Conservation (phyloP, 2,888 invertebrate species). For the Lysandra bellargus region DNA sequence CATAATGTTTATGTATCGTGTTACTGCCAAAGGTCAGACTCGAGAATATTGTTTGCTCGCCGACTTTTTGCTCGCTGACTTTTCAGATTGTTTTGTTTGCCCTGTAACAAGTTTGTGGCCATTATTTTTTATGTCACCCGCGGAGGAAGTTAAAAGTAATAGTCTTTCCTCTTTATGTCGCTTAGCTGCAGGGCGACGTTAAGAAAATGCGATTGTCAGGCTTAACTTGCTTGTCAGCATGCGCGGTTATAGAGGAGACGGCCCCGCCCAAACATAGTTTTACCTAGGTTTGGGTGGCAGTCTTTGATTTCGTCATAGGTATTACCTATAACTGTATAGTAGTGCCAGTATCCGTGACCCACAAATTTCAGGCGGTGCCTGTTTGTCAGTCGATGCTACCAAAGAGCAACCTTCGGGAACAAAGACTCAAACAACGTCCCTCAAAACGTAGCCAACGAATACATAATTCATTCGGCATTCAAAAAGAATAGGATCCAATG, state of each 20-base stretch:
- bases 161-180: neutral
- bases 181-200: neutral
- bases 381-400: neutral
- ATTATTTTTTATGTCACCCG: neutral
- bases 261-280: too few species aligned
- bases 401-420: neutral
- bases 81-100: constrained; percentile 7
- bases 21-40: neutral
- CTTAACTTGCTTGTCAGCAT: too few species aligned
- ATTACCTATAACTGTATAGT: neutral
- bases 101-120: neutral
- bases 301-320: too few species aligned
- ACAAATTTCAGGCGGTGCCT: neutral
- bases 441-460: constrained; percentile 5
- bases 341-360: neutral
- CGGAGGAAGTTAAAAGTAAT: neutral
- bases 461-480: constrained; percentile 26
- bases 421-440: neutral
- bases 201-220: too few species aligned
- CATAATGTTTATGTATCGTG: constrained; percentile 39
- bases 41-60: neutral
- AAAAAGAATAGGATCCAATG: constrained; percentile 21
- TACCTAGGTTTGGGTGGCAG: too few species aligned
- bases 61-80: neutral
- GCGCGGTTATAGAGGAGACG: too few species aligned